phyloP scores from a whole-genome alignment of 2,797 vertebrate genomes.

The Danio aesculapii region DNA sequence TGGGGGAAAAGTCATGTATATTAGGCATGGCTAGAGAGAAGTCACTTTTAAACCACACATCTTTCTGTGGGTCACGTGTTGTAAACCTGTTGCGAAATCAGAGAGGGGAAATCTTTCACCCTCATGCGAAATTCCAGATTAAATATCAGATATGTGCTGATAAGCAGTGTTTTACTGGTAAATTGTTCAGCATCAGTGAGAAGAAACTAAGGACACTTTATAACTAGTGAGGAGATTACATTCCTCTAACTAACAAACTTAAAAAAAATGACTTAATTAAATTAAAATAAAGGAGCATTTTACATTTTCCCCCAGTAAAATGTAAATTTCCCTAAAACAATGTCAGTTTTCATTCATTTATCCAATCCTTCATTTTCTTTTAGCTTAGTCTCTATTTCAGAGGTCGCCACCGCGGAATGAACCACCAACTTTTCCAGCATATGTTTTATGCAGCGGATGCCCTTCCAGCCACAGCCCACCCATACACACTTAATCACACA shows the following conservation, averaged over 20 bases:
- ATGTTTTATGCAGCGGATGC: too few species aligned
- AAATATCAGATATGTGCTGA: neutral
- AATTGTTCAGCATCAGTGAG: neutral
- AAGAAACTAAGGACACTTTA: neutral
- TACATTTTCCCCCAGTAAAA: neutral
- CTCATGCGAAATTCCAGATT: neutral
- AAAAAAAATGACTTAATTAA: too few species aligned
- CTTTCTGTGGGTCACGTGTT: neutral
- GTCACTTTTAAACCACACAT: neutral
- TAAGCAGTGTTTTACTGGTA: neutral
- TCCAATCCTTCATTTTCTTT: too few species aligned
- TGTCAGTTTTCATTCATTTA: neutral
- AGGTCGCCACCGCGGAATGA: too few species aligned
- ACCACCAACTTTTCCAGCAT: too few species aligned
- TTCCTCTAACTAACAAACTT: too few species aligned
- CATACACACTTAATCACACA: too few species aligned
- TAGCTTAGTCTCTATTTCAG: too few species aligned
- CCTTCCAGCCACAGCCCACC: too few species aligned
- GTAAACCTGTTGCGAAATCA: neutral
- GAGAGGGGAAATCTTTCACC: neutral
- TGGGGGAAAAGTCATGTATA: neutral
- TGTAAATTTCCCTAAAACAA: neutral
- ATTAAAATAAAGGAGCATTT: too few species aligned
- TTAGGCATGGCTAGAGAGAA: conserved; percentile 1
- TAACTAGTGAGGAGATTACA: neutral